Conservation (phyloP, 2,113 vertebrate species). For the Istiophorus platypterus region DNA sequence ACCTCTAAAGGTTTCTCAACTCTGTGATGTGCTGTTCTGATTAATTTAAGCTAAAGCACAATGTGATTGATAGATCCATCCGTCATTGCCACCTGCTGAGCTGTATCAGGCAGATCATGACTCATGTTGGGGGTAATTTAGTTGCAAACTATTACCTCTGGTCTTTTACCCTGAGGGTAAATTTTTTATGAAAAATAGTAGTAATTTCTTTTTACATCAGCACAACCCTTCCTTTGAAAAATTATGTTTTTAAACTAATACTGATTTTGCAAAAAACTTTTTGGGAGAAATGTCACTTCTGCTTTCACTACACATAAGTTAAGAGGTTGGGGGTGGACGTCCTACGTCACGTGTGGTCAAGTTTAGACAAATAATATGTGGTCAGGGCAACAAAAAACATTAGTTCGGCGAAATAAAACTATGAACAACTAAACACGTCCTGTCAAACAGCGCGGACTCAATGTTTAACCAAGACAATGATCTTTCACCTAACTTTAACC, state of each 20-base stretch:
- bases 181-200: background rate
- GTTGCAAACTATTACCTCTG: background rate
- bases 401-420: too few species aligned
- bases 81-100: background rate
- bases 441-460: too few species aligned
- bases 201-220: background rate
- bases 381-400: too few species aligned
- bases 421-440: too few species aligned
- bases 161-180: background rate
- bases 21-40: background rate
- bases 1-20: background rate
- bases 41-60: background rate
- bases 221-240: background rate
- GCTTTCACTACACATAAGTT: background rate
- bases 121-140: background rate
- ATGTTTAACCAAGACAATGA: too few species aligned
- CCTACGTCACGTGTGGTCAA: background rate
- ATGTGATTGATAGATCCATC: background rate
- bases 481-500: too few species aligned
- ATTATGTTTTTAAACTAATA: background rate
- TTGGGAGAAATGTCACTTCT: background rate
- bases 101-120: background rate
- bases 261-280: background rate
- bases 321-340: background rate
- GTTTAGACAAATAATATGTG: too few species aligned